phyloP scores from a whole-genome alignment of 1,140 invertebrate species.

The Drosophila eugracilis region DNA sequence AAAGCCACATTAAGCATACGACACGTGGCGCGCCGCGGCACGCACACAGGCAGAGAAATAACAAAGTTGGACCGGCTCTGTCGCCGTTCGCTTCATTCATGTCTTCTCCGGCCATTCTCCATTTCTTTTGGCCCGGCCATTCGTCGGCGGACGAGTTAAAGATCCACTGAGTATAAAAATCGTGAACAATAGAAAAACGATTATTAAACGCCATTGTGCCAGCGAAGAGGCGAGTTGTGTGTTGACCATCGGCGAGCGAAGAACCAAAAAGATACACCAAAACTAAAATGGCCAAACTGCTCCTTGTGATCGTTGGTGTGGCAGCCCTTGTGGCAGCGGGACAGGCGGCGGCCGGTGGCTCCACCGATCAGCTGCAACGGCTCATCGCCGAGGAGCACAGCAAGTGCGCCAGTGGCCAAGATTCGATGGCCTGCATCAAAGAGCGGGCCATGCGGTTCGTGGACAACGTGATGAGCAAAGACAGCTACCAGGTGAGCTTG shows the following conservation, averaged over 20 bases:
- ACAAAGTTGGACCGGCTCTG: conserved; percentile 50
- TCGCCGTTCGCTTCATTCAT: conserved; percentile 68
- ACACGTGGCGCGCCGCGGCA: conserved; percentile 69
- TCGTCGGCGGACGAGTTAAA: conserved; percentile 59
- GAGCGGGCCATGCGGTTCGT: conserved; percentile 91
- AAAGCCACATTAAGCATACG: conserved; percentile 77
- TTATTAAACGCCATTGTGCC: conserved; percentile 84
- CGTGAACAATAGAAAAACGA: conserved; percentile 85
- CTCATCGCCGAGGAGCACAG: conserved; percentile 90
- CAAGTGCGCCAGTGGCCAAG: conserved; percentile 90
- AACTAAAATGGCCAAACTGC: conserved; percentile 68
- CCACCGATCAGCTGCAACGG: conserved; percentile 89
- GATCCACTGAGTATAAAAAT: conserved; percentile 84
- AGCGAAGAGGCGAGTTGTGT: conserved; percentile 79
- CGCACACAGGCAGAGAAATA: conserved; percentile 57
- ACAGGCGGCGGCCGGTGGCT: conserved; percentile 47
- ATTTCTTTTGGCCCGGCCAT: conserved; percentile 53
- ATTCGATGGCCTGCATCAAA: conserved; percentile 92
- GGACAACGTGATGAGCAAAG: conserved; percentile 91
- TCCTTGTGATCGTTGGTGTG: conserved; percentile 67
- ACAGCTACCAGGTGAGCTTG: conserved; percentile 89
- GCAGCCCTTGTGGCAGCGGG: conserved; percentile 52
- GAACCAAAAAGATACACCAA: conserved; percentile 13
- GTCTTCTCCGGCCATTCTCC: conserved; percentile 69
- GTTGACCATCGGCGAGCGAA: conserved; percentile 46